Conservation (phyloP, 2,888 invertebrate genomes). For the Lithophane semibrunnea region DNA sequence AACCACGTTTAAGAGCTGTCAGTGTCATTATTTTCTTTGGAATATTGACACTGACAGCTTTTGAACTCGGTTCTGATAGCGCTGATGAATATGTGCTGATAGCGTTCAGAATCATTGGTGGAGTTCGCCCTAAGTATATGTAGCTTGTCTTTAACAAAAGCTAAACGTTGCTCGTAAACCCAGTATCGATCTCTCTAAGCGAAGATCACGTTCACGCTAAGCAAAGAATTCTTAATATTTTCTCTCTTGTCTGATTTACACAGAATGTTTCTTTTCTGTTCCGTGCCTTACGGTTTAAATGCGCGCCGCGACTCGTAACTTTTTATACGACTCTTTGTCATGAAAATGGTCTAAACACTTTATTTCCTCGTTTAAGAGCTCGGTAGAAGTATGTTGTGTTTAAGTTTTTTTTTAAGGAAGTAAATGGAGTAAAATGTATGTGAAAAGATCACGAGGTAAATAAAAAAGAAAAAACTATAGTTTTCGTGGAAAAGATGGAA, state of each 20-base stretch:
- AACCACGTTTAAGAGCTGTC: too few species aligned
- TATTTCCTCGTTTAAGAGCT: slow-evolving; percentile 37
- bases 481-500: neutral
- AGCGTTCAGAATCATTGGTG: too few species aligned
- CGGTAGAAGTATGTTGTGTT: slow-evolving; percentile 34
- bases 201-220: slow-evolving; percentile 52
- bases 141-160: slow-evolving; percentile 11
- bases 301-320: slow-evolving; percentile 47
- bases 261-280: slow-evolving; percentile 36
- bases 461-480: neutral
- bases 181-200: slow-evolving; percentile 21
- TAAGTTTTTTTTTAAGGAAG: slow-evolving; percentile 15
- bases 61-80: too few species aligned
- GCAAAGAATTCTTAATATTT: slow-evolving; percentile 67
- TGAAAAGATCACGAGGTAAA: neutral
- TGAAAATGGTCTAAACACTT: slow-evolving; percentile 54
- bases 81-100: too few species aligned
- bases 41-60: too few species aligned
- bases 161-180: slow-evolving; percentile 34
- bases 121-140: neutral
- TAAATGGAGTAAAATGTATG: slow-evolving; percentile 8
- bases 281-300: slow-evolving; percentile 43
- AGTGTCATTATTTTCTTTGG: too few species aligned
- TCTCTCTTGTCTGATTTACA: slow-evolving; percentile 63
- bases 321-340: slow-evolving; percentile 57